phyloP scores from a whole-genome alignment of 30 jellyfish, hydroid and myxozoan genomes.

The Turritopsis dohrnii region DNA sequence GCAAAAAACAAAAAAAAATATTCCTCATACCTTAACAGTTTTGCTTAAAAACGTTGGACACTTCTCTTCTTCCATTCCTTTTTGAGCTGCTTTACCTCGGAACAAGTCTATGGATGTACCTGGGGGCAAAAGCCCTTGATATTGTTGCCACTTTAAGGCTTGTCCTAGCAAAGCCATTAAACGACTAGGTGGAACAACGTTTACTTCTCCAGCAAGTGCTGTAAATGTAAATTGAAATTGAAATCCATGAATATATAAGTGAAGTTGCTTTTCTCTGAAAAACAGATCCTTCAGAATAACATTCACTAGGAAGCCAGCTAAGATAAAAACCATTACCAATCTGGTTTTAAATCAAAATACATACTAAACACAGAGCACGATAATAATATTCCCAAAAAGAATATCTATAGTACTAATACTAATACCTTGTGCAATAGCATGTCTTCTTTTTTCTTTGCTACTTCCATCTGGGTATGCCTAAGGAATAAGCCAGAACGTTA shows the following conservation, averaged over 20 bases:
- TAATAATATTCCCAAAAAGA: no score
- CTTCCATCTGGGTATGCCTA: constrained; percentile 95
- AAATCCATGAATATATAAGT: not conserved
- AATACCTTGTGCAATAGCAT: constrained; percentile 87
- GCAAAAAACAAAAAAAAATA: not conserved
- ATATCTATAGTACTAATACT: not conserved
- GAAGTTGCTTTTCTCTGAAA: not conserved
- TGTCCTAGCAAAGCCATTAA: constrained; percentile 87
- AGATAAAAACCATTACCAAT: no score
- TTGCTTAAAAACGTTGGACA: constrained; percentile 79
- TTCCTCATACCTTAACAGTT: constrained; percentile 64
- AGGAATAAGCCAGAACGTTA: not conserved
- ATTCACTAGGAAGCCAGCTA: not conserved
- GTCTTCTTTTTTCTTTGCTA: constrained; percentile 83
- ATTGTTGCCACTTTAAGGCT: constrained; percentile 95
- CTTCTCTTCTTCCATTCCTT: constrained; percentile 79
- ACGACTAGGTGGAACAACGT: constrained; percentile 94
- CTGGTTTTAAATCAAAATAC: no score
- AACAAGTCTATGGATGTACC: constrained; percentile 83
- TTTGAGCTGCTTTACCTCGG: constrained; percentile 89
- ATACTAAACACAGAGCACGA: no score
- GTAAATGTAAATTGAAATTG: not conserved
- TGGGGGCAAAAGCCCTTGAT: constrained; percentile 94
- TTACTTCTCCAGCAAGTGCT: constrained; percentile 94
- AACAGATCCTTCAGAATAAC: not conserved